A percentile compares a stretch with the other conserved stretches of the same genome.
These are phyloP conservation scores for Erpornis zantholeuca DNA, from an alignment of 2,113 vertebrate genomes.

Conservation along the genomic window DNA sequence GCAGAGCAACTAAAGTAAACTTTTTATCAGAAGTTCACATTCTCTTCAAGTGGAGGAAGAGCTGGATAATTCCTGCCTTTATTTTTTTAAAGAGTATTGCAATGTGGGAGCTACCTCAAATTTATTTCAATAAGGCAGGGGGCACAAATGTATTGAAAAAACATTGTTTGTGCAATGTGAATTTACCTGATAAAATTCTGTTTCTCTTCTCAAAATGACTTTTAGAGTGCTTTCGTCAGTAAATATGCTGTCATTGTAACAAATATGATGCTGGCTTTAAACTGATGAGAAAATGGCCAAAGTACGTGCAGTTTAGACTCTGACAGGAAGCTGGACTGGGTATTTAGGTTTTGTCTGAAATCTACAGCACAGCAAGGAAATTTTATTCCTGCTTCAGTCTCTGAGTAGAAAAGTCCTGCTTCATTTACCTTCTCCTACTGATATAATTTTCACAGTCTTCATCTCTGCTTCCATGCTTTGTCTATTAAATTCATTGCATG, in stretches of 20 bases:
- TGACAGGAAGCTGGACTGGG: neutral
- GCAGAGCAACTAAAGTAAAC: slow-evolving; percentile 5
- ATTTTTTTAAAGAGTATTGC: neutral
- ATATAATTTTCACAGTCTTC: neutral
- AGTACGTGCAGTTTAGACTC: neutral
- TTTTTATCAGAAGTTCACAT: slow-evolving; percentile 33
- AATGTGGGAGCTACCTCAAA: neutral
- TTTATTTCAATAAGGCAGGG: neutral
- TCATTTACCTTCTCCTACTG: neutral
- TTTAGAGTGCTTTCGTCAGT: neutral
- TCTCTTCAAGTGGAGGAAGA: slow-evolving; percentile 12
- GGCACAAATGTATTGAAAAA: neutral
- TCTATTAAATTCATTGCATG: neutral
- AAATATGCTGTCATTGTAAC: neutral
- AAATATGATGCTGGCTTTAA: neutral
- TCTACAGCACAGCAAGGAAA: neutral
- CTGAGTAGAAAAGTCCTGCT: neutral
- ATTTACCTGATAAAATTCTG: neutral
- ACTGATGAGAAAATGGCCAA: neutral
- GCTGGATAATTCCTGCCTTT: neutral
- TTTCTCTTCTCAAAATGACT: neutral
- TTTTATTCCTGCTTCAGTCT: neutral
- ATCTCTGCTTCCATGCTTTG: neutral
- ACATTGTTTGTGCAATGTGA: neutral
- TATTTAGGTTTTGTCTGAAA: neutral